phyloP scores from a whole-genome alignment of 2,888 invertebrate genomes.

The Apodemia mormo region DNA sequence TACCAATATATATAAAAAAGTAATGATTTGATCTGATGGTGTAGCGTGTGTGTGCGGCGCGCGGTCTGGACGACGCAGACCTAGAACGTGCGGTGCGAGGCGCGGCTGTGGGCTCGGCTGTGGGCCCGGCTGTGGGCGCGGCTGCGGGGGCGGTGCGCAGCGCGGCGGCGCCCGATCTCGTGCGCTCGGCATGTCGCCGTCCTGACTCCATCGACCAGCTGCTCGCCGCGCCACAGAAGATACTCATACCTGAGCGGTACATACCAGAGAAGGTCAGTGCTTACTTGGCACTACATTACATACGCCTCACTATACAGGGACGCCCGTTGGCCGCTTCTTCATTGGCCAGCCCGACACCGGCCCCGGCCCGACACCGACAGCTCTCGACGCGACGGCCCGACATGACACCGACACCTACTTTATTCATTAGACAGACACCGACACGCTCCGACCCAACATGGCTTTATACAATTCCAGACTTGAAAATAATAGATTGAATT shows the following conservation, averaged over 20 bases:
- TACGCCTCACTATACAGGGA: no score
- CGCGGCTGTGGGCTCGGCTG: conserved; percentile 44
- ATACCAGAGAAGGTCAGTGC: conserved; percentile 90
- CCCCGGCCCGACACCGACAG: no score
- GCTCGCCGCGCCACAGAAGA: conserved; percentile 93
- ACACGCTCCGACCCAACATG: no score
- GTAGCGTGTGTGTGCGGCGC: conserved; percentile 55
- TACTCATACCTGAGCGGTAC: conserved; percentile 94
- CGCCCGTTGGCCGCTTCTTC: no score
- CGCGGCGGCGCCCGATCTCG: conserved; percentile 88
- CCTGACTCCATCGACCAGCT: conserved; percentile 92
- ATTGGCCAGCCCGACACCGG: no score
- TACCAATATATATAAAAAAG: no score
- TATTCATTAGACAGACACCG: no score
- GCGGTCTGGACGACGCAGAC: conserved; percentile 92
- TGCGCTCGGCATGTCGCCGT: conserved; percentile 87
- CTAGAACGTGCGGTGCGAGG: conserved; percentile 91
- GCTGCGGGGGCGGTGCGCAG: background rate
- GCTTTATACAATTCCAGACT: no score
- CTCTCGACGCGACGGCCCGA: no score
- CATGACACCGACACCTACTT: no score
- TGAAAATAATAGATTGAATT: no score
- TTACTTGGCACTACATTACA: no score
- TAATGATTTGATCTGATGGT: background rate
- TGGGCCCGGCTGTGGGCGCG: background rate